A percentile compares a stretch with the other conserved stretches of the same genome.
Conservation (phyloP, 2,113 vertebrate genomes). For the Myrmophylax atrothorax region DNA sequence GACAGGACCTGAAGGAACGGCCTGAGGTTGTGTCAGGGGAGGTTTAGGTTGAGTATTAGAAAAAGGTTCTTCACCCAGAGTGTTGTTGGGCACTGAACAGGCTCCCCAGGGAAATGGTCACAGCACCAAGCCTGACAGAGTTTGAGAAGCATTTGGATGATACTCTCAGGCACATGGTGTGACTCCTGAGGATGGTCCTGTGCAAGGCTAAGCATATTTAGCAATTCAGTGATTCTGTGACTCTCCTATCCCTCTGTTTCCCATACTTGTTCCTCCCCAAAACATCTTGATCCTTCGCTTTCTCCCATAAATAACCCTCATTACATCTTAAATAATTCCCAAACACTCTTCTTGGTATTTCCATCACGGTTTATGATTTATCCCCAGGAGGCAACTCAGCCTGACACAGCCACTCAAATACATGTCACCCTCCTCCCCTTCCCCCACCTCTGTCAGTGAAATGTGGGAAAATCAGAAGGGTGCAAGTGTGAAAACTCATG, state of each 20-base stretch:
- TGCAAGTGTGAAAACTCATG: background rate
- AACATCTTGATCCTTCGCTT: background rate
- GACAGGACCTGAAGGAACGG: background rate
- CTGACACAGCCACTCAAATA: fast-evolving
- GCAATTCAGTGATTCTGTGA: background rate
- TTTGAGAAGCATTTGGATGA: background rate
- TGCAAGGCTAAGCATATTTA: background rate
- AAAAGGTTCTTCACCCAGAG: background rate
- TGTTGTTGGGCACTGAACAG: background rate
- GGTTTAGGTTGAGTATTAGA: background rate
- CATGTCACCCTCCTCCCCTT: background rate
- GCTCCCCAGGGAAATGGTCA: background rate
- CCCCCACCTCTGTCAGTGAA: fast-evolving
- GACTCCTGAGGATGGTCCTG: background rate
- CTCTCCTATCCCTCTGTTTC: background rate
- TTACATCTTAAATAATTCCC: background rate
- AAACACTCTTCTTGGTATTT: background rate
- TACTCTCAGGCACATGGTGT: background rate
- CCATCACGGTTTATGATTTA: background rate
- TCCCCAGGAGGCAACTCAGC: background rate
- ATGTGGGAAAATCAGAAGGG: background rate
- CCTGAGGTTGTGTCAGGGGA: background rate
- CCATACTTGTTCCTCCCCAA: background rate
- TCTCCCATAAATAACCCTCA: background rate
- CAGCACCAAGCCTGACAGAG: background rate